These are phyloP conservation scores for Myotis davidii DNA, from an alignment of 2,113 vertebrate species.

Conservation along the genomic window DNA sequence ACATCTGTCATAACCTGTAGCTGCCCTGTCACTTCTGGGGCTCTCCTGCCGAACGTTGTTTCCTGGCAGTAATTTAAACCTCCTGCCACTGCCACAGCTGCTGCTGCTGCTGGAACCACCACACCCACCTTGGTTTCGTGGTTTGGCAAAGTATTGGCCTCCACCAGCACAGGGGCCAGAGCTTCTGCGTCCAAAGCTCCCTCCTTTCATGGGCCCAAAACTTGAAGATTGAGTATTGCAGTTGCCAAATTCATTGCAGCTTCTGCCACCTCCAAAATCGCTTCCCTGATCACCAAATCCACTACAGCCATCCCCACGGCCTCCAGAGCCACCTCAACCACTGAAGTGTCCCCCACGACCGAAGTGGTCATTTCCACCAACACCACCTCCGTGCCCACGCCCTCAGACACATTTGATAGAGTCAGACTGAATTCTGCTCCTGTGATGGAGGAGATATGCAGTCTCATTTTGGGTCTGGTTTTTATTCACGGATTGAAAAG, in stretches of 20 bases:
- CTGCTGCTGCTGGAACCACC: not conserved
- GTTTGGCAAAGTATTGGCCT: constrained; percentile 91
- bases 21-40: constrained; percentile 91
- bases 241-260: not conserved
- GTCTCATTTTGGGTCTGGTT: not conserved
- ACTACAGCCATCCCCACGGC: constrained; percentile 87
- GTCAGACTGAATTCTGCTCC: not conserved
- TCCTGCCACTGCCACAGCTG: constrained; percentile 71
- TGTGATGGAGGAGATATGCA: not conserved
- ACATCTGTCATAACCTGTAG: constrained; percentile 91
- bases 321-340: constrained; percentile 83
- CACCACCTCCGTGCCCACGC: not conserved
- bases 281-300: constrained; percentile 84
- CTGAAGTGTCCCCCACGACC: not conserved
- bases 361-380: not conserved
- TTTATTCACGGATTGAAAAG: not conserved
- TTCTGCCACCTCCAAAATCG: constrained; percentile 57
- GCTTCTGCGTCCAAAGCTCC: constrained; percentile 89
- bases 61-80: constrained; percentile 83
- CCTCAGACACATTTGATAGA: not conserved
- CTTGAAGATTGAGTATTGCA: constrained; percentile 91
- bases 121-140: constrained; percentile 74
- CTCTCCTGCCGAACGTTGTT: constrained; percentile 91
- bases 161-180: constrained; percentile 89
- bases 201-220: constrained; percentile 94